These are phyloP conservation scores for Tadarida brasiliensis DNA, from an alignment of 2,797 vertebrate species.

Conservation along the genomic window DNA sequence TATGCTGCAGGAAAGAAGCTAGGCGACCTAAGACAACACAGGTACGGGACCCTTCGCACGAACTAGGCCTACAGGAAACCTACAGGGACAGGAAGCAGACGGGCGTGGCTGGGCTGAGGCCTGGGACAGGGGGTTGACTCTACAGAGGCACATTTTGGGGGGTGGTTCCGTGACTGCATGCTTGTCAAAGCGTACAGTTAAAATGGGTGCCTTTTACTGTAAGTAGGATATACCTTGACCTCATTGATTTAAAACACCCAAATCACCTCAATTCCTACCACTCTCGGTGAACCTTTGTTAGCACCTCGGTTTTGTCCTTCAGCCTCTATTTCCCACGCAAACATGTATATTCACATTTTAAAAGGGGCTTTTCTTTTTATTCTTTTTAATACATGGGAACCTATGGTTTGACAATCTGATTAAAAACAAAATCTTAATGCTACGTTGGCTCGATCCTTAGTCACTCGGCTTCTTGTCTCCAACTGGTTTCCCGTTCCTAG, in stretches of 20 bases:
- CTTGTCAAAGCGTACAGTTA: neutral
- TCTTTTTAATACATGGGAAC: neutral
- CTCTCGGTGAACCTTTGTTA: neutral
- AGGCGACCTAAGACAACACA: neutral
- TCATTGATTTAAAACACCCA: neutral
- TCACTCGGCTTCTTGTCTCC: neutral
- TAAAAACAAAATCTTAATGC: neutral
- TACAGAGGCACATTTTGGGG: neutral
- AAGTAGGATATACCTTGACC: neutral
- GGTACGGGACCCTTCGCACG: neutral
- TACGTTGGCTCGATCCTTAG: neutral
- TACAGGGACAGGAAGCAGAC: rapidly evolving
- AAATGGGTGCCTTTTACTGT: neutral
- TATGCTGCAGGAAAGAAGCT: neutral
- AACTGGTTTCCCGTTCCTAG: neutral
- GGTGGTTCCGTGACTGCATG: neutral
- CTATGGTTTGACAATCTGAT: neutral
- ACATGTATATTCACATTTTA: neutral
- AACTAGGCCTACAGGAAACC: neutral
- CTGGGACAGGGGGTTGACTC: rapidly evolving
- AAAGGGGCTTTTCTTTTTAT: neutral
- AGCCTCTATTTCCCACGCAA: neutral
- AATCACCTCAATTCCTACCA: neutral
- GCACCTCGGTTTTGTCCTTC: neutral
- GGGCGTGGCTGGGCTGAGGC: rapidly evolving